These are phyloP conservation scores for Drosophila imparisetae DNA, from an alignment of 2,888 invertebrate species.

Conservation along the genomic window DNA sequence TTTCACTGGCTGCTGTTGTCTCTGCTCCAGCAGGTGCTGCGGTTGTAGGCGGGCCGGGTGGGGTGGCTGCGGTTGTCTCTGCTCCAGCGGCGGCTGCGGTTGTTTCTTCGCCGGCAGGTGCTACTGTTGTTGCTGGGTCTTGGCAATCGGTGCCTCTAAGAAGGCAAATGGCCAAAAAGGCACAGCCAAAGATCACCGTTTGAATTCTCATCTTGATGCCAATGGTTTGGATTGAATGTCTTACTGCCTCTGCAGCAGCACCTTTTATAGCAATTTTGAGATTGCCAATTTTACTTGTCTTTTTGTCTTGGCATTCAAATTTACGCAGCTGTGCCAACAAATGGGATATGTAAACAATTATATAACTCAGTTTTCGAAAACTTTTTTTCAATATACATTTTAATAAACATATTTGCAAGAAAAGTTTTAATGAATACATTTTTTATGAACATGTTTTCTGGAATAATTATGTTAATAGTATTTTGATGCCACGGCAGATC, in stretches of 20 bases:
- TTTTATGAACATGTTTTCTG: not conserved
- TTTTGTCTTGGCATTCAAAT: not conserved
- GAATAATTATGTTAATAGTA: not conserved
- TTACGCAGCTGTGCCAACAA: conserved; percentile 8
- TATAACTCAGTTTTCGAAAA: not conserved
- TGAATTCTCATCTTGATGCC: conserved; percentile 13
- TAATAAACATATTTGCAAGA: too few relatives aligned
- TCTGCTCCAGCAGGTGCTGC: too few relatives aligned
- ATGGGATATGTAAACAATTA: not conserved
- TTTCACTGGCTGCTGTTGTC: not conserved
- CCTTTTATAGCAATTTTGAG: conserved; percentile 17
- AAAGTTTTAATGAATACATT: not conserved
- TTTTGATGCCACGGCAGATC: not conserved
- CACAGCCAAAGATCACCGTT: conserved; percentile 18
- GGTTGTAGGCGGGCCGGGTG: too few relatives aligned
- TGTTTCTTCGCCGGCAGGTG: too few relatives aligned
- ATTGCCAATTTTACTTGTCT: not conserved
- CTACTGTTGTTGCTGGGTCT: too few relatives aligned
- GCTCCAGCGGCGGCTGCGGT: too few relatives aligned
- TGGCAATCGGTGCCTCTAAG: conserved; percentile 1
- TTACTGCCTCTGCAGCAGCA: not conserved
- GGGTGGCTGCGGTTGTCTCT: too few relatives aligned
- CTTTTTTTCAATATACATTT: not conserved
- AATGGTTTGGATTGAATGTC: not conserved
- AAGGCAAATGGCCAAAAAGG: conserved; percentile 14